These are phyloP conservation scores for Dyspetes luteomarginatus DNA, from an alignment of 2,888 invertebrate genomes.

Conservation along the genomic window DNA sequence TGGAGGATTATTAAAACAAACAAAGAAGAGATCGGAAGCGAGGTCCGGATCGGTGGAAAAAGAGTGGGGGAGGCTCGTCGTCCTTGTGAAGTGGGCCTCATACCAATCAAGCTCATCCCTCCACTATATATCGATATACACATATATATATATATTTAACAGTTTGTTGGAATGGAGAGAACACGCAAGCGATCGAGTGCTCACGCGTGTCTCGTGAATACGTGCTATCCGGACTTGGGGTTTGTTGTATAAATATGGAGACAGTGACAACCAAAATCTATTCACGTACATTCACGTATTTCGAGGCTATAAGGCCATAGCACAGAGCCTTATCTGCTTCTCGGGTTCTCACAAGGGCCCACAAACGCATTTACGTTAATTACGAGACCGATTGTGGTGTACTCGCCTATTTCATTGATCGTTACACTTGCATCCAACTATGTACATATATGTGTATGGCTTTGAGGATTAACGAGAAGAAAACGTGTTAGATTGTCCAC, in stretches of 20 bases:
- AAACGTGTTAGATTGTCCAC: constrained; percentile 43
- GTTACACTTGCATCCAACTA: constrained; percentile 39
- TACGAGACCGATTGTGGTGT: constrained; percentile 37
- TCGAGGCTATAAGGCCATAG: not conserved
- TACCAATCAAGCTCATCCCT: constrained; percentile 48
- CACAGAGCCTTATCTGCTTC: constrained; percentile 17
- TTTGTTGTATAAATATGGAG: not conserved
- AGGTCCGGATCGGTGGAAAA: constrained; percentile 57
- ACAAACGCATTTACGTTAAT: constrained; percentile 36
- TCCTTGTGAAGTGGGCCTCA: constrained; percentile 69
- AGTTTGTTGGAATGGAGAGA: constrained; percentile 1
- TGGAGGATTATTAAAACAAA: constrained; percentile 77
- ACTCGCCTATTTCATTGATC: not conserved
- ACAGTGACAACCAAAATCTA: not conserved
- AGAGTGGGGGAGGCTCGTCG: constrained; percentile 66
- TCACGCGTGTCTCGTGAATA: constrained; percentile 33
- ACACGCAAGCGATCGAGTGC: constrained; percentile 47
- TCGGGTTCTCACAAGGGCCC: constrained; percentile 40
- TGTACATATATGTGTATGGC: constrained; percentile 5
- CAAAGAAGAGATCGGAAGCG: constrained; percentile 72
- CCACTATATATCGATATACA: not conserved
- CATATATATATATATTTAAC: constrained; percentile 6
- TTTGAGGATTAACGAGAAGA: constrained; percentile 55
- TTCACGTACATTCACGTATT: not conserved
- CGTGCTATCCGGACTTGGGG: constrained; percentile 23